Evolutionary conservation across 2,888 invertebrate genomes (phyloP).

Genomic region (Imbricaverruca yamaguchii): DNA sequence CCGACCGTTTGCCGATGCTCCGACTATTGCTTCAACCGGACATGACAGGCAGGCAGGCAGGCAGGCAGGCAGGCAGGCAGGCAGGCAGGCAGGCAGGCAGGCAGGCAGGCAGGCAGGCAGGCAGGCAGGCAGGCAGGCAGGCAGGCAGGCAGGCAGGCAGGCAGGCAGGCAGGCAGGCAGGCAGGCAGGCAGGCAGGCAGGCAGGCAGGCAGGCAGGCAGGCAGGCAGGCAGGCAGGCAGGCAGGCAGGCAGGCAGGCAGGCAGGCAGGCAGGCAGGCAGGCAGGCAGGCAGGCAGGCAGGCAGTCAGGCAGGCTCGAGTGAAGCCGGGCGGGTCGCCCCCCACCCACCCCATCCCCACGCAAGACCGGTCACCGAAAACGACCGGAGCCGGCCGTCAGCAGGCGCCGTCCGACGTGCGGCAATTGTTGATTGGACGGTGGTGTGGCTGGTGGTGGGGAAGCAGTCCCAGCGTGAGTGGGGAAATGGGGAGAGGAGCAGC

Average conservation of each 20-base stretch:
- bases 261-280: not conserved
- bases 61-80: not conserved
- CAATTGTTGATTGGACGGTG: no score
- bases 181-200: slow-evolving; percentile 26
- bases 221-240: not conserved
- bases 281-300: not conserved
- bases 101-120: not conserved
- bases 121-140: not conserved
- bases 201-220: slow-evolving; percentile 14
- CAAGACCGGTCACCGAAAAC: no score
- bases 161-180: slow-evolving; percentile 26
- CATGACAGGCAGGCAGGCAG: not conserved
- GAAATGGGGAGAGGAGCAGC: no score
- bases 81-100: slow-evolving; percentile 1
- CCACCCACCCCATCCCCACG: no score
- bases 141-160: slow-evolving; percentile 20
- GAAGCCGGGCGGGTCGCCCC: no score
- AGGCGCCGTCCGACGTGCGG: no score
- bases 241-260: not conserved
- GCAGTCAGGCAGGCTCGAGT: not conserved
- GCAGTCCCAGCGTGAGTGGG: no score
- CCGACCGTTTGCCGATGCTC: no score
- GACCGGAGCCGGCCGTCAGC: no score
- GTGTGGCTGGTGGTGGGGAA: no score
- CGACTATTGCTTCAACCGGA: not conserved